These are phyloP conservation scores for Craterocephalus amniculus DNA, from an alignment of 2,797 vertebrate species.

Conservation along the genomic window DNA sequence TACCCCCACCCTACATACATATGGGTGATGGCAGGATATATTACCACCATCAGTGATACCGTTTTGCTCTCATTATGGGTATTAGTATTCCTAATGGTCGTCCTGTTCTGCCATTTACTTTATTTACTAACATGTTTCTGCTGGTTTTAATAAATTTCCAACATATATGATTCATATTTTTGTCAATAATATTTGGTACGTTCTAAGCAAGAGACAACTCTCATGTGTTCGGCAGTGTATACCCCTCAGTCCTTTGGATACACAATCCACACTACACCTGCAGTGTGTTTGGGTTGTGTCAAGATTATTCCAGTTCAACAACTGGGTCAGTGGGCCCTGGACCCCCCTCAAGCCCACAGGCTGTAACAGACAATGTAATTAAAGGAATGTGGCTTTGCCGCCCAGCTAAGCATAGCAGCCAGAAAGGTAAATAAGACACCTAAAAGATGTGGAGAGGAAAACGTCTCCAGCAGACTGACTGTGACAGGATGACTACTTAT, in stretches of 20 bases:
- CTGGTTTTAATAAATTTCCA: neutral
- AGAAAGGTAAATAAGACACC: constrained; percentile 13
- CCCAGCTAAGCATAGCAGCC: constrained; percentile 18
- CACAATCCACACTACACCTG: constrained; percentile 26
- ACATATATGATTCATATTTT: neutral
- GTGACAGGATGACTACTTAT: too few relatives aligned
- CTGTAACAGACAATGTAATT: constrained; percentile 48
- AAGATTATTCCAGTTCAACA: constrained; percentile 58
- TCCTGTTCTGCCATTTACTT: neutral
- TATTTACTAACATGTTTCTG: neutral
- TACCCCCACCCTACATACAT: constrained; percentile 15
- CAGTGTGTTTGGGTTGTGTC: constrained; percentile 41
- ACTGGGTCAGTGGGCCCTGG: constrained; percentile 39
- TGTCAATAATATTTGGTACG: neutral
- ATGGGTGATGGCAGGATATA: constrained; percentile 2
- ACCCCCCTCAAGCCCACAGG: constrained; percentile 33
- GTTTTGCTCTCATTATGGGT: neutral
- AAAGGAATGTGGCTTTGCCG: constrained; percentile 50
- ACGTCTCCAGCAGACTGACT: neutral
- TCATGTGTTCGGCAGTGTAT: too few relatives aligned
- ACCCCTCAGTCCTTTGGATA: neutral
- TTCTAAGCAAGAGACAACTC: too few relatives aligned
- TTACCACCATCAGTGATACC: constrained; percentile 8
- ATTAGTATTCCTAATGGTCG: neutral
- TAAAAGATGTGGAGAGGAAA: neutral